Evolutionary conservation across 2,888 invertebrate genomes (phyloP).

Genomic region (Bombyx huttoni): DNA sequence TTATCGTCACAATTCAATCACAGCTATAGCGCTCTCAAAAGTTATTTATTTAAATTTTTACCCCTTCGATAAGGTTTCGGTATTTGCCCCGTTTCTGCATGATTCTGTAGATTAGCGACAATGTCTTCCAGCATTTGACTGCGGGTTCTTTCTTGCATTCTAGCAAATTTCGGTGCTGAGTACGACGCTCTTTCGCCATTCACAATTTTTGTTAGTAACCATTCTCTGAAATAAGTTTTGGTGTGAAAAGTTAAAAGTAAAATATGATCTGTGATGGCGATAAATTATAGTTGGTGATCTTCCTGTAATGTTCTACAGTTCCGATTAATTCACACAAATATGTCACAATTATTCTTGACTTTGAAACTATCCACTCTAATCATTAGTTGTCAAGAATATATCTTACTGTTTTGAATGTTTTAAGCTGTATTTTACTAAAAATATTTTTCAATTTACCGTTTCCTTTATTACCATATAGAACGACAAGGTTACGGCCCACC

Average conservation of each 20-base stretch:
- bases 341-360: too few relatives aligned
- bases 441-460: slow-evolving; percentile 25
- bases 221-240: slow-evolving; percentile 72
- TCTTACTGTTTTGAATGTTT: neutral
- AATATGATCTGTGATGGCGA: too few relatives aligned
- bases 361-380: neutral
- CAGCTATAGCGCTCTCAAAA: neutral
- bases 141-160: slow-evolving; percentile 94
- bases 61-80: slow-evolving; percentile 93
- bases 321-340: too few relatives aligned
- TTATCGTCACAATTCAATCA: too few relatives aligned
- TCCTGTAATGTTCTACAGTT: too few relatives aligned
- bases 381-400: neutral
- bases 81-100: slow-evolving; percentile 95
- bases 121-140: slow-evolving; percentile 96
- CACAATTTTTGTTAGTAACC: slow-evolving; percentile 93
- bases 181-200: slow-evolving; percentile 95
- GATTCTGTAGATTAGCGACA: slow-evolving; percentile 93
- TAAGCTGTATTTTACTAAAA: neutral
- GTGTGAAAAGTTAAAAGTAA: neutral
- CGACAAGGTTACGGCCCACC: too few relatives aligned
- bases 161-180: slow-evolving; percentile 94
- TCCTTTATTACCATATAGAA: too few relatives aligned
- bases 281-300: too few relatives aligned
- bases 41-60: slow-evolving; percentile 15